phyloP scores from a whole-genome alignment of 2,113 vertebrate genomes.

The Ageneiosus marmoratus region DNA sequence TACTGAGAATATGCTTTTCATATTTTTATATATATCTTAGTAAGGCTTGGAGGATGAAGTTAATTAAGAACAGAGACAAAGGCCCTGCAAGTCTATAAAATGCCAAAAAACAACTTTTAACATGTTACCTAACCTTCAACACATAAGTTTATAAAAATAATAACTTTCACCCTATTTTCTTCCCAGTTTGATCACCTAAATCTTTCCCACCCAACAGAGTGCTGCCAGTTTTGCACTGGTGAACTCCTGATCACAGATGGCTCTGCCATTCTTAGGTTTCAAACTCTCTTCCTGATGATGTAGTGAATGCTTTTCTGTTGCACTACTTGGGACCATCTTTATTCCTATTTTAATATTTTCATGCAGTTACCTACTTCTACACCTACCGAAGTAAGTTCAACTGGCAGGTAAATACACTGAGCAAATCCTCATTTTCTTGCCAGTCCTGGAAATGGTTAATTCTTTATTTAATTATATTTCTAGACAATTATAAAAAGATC shows the following conservation, averaged over 20 bases:
- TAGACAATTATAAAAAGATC: not conserved
- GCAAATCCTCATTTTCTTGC: not conserved
- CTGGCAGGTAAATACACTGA: not conserved
- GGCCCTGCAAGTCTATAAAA: not conserved
- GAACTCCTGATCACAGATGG: not conserved
- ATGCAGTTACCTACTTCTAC: not conserved
- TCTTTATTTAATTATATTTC: not conserved
- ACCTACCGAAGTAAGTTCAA: not conserved
- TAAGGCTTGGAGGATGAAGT: slow-evolving; percentile 1
- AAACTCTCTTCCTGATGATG: not conserved
- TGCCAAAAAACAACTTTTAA: not conserved
- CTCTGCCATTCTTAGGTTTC: not conserved
- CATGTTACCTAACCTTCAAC: not conserved
- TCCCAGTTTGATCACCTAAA: not conserved
- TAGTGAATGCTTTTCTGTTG: not conserved
- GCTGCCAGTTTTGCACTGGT: not conserved
- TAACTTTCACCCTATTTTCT: not conserved
- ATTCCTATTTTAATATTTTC: not conserved
- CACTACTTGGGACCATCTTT: not conserved
- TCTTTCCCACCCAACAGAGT: not conserved
- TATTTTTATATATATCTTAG: not conserved
- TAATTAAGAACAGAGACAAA: not conserved
- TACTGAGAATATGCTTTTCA: not conserved
- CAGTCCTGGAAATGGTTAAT: not conserved
- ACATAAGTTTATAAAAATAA: not conserved